Evolutionary conservation across 2,797 vertebrate species (phyloP), one percentile per base, ranked within the genome.

Genomic region (Pseudomugil tenellus): DNA sequence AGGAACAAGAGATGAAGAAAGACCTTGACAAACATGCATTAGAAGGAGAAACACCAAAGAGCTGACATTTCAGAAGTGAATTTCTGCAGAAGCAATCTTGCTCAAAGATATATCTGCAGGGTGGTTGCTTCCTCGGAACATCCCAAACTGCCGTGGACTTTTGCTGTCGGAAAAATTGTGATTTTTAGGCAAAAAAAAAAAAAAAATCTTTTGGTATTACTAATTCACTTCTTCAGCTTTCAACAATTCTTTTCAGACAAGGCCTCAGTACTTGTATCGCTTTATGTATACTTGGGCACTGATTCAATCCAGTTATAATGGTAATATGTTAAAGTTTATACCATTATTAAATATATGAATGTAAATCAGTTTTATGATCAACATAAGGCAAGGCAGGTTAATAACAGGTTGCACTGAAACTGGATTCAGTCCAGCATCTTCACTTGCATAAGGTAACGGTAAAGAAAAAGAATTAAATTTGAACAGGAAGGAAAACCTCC

Each of bases 1-100:
- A 57, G 34, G 59, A 58, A n/a, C 4, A 35, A 71, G 49, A 28
- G 25, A 58, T 16, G 7, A 23, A 10, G 65, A 53, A 60, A 17
- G 32, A 8, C 48, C 35, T 49, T 66, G 54, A 48, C 1, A 39
- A 35, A 35, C 3, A 55, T 14, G 52, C 21, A 32, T 28, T 25
- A 13, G 32, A 67, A 28, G 25, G 19, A 32, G 35, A 55, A 17
- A 55, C n/a, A 46, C 34, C 13, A 14, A n/a, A 59, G 14, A 26
- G n/a, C n/a, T 31, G 10, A 66, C 10, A 34, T 46, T n/a, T 34
- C 7, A 10, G 31, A 62, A 55, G 19, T 55, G 11, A 0, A 49
- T 23, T 48, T 43, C 26, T 35, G 12, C 9, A 23, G 1, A 3
- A 19, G 3, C 3, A 41, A 32, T 29, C 46, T 52, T 28, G 17